phyloP scores from a whole-genome alignment of 2,113 vertebrate species.

The Fulica atra region DNA sequence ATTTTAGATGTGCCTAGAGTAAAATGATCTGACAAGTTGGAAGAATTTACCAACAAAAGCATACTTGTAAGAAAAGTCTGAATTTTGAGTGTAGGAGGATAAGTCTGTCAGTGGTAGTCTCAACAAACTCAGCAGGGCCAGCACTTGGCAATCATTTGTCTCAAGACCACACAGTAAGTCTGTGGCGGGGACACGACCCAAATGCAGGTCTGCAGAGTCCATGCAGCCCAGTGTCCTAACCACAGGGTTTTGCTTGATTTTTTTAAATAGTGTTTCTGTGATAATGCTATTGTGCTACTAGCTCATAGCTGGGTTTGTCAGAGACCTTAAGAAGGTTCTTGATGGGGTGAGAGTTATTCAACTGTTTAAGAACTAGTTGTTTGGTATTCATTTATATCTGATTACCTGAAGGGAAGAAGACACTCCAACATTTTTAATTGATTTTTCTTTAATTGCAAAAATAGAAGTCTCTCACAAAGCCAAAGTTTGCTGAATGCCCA shows the following conservation, averaged over 20 bases:
- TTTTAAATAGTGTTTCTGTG: not conserved
- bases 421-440: not conserved
- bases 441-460: constrained; percentile 1
- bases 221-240: not conserved
- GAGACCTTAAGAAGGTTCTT: not conserved
- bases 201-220: not conserved
- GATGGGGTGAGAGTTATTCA: not conserved
- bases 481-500: not conserved
- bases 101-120: not conserved
- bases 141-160: not conserved
- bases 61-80: not conserved
- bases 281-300: not conserved
- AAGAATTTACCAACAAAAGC: not conserved
- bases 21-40: not conserved
- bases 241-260: not conserved
- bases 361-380: not conserved
- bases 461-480: not conserved
- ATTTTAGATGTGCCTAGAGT: not conserved
- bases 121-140: not conserved
- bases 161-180: not conserved
- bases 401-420: not conserved
- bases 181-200: not conserved
- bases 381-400: not conserved
- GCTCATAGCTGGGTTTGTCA: not conserved
- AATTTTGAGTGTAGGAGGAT: not conserved